Evolutionary conservation across 2,797 vertebrate genomes (phyloP).

Genomic region (Poliocrania exsul): DNA sequence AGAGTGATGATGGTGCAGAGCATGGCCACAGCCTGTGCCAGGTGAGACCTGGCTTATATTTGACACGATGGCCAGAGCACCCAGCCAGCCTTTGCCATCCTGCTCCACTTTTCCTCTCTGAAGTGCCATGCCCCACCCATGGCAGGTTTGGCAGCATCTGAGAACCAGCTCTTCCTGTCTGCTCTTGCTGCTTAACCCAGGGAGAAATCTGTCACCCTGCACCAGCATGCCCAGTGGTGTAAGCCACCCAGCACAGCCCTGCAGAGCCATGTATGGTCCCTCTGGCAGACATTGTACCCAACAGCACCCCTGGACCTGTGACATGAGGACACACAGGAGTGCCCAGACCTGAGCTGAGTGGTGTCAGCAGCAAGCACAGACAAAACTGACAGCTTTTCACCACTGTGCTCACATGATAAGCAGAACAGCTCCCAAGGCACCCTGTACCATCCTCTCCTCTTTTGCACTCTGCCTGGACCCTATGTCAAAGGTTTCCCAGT

Average conservation of each 20-base stretch:
- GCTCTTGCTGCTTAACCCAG: background rate
- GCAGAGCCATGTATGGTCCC: fast-evolving
- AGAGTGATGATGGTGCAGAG: background rate
- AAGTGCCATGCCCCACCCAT: background rate
- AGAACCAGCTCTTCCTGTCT: background rate
- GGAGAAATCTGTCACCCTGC: fast-evolving
- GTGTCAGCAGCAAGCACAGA: background rate
- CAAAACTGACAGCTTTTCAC: background rate
- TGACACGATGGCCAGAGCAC: fast-evolving
- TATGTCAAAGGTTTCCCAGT: fast-evolving
- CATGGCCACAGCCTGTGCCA: fast-evolving
- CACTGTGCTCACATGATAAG: fast-evolving
- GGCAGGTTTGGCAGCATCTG: background rate
- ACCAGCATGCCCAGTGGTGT: fast-evolving
- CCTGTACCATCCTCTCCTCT: background rate
- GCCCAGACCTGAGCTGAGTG: background rate
- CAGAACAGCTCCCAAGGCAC: background rate
- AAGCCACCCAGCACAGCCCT: background rate
- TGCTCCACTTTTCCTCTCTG: fast-evolving
- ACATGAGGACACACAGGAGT: background rate
- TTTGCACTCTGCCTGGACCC: background rate
- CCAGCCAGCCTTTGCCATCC: background rate
- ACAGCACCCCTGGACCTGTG: fast-evolving
- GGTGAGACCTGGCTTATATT: background rate
- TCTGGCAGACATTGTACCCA: background rate